These are phyloP conservation scores for Sternarchorhynchus goeldii DNA, from an alignment of 2,797 vertebrate species.

Conservation along the genomic window DNA sequence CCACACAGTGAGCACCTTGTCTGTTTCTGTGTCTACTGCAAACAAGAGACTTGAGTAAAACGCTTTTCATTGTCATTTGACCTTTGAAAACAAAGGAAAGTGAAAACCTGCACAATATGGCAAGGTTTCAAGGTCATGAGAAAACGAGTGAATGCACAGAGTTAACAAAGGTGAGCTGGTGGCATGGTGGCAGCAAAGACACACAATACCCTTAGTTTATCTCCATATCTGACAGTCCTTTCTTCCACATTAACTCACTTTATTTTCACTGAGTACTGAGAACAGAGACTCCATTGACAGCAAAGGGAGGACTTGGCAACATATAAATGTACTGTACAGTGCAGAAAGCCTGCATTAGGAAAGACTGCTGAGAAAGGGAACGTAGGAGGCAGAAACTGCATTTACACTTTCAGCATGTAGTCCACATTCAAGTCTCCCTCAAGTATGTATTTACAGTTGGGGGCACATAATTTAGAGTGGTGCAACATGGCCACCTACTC, in stretches of 20 bases:
- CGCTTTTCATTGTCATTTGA: constrained; percentile 19
- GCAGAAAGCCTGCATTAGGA: no score
- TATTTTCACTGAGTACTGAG: background rate
- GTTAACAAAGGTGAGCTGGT: constrained; percentile 22
- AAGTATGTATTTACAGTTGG: background rate
- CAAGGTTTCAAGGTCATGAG: constrained; percentile 30
- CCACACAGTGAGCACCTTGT: background rate
- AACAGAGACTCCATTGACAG: constrained; percentile 33
- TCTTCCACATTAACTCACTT: background rate
- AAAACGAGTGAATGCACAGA: constrained; percentile 13
- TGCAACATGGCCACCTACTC: background rate
- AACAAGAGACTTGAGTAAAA: constrained; percentile 26
- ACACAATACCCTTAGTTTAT: constrained; percentile 27
- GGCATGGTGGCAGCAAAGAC: constrained; percentile 11
- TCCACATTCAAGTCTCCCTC: no score
- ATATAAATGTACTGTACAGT: no score
- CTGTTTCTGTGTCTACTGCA: background rate
- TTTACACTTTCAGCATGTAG: no score
- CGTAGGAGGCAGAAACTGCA: no score
- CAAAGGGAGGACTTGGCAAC: no score
- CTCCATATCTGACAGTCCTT: constrained; percentile 22
- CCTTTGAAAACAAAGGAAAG: constrained; percentile 23
- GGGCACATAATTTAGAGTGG: background rate
- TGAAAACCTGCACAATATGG: constrained; percentile 5
- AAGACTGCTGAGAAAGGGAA: no score